Conservation (phyloP, 2,797 vertebrate genomes). For the Prunella strophiata region DNA sequence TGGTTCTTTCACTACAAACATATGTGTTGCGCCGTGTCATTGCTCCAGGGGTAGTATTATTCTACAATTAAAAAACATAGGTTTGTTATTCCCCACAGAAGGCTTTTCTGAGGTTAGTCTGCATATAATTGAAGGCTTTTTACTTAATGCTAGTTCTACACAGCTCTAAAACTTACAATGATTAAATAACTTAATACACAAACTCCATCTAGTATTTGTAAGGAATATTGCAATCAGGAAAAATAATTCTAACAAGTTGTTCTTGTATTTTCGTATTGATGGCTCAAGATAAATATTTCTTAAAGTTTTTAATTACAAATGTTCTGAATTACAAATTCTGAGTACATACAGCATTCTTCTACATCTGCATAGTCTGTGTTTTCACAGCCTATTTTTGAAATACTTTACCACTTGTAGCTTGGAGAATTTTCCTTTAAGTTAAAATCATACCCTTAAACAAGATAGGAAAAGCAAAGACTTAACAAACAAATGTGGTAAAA, state of each 20-base stretch:
- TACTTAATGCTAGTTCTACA: not conserved
- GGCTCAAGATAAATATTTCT: not conserved
- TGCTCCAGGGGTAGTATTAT: slow-evolving; percentile 88
- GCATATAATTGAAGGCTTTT: not conserved
- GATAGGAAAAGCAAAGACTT: slow-evolving; percentile 49
- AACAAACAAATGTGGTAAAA: slow-evolving; percentile 55
- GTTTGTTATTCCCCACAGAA: slow-evolving; percentile 43
- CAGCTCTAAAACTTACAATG: not conserved
- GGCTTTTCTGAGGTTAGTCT: not conserved
- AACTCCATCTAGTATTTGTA: not conserved
- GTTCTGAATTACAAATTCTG: not conserved
- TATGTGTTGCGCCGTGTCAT: slow-evolving; percentile 98
- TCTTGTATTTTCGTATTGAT: not conserved
- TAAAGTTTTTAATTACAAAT: not conserved
- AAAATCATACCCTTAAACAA: slow-evolving; percentile 50
- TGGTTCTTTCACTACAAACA: slow-evolving; percentile 93
- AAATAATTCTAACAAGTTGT: not conserved
- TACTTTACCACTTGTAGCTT: slow-evolving; percentile 47
- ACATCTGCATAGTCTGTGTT: not conserved
- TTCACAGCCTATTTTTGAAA: not conserved
- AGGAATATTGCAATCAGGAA: not conserved
- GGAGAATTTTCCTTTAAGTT: slow-evolving; percentile 44
- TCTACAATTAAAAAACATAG: slow-evolving; percentile 77
- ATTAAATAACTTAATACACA: not conserved
- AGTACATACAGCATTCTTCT: not conserved